These are phyloP conservation scores for Vidua macroura DNA, from an alignment of 2,113 vertebrate species.

Conservation along the genomic window DNA sequence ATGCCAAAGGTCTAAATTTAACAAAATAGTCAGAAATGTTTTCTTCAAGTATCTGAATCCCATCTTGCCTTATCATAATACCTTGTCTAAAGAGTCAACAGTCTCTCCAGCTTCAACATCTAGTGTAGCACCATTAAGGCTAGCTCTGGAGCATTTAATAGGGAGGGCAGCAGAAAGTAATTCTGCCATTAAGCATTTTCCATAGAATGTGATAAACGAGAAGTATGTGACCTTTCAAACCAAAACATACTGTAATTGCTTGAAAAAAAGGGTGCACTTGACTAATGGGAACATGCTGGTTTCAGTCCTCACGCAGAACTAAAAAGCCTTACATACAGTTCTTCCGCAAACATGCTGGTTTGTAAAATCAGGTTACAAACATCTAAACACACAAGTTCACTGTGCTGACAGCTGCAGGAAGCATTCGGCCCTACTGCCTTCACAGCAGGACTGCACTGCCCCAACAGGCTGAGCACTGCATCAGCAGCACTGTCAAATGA, in stretches of 20 bases:
- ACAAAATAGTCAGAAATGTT: background rate
- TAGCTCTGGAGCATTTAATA: background rate
- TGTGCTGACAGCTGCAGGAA: background rate
- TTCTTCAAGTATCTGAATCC: background rate
- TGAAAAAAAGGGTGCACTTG: background rate
- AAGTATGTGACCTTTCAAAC: background rate
- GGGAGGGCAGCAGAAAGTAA: background rate
- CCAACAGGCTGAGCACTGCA: background rate
- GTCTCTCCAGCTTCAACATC: background rate
- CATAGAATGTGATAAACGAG: background rate
- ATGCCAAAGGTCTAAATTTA: background rate
- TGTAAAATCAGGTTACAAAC: conserved; percentile 3
- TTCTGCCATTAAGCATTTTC: background rate
- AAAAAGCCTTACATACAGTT: background rate
- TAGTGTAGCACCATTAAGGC: background rate
- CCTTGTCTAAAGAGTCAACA: background rate
- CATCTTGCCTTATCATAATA: background rate
- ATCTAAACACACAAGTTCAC: background rate
- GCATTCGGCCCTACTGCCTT: background rate
- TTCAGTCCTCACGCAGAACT: background rate
- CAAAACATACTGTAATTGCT: background rate
- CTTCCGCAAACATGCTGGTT: background rate
- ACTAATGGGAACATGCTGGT: background rate
- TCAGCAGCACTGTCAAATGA: background rate
- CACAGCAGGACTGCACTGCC: background rate